These are phyloP conservation scores for Smutsia gigantea DNA, from an alignment of 2,797 vertebrate genomes.

Conservation along the genomic window DNA sequence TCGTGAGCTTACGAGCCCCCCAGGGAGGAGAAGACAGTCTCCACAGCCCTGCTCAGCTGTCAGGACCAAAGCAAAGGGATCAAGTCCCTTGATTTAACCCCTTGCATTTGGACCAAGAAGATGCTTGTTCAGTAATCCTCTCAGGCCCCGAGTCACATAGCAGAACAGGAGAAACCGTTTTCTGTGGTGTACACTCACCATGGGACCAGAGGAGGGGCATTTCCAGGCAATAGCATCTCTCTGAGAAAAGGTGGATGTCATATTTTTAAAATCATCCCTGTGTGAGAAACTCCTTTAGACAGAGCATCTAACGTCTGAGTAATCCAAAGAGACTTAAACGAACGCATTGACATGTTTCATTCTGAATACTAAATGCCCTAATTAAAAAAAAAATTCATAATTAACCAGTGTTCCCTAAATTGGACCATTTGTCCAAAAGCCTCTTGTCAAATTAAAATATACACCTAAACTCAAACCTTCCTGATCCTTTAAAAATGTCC, in stretches of 20 bases:
- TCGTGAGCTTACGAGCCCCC: not conserved
- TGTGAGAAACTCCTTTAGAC: constrained; percentile 62
- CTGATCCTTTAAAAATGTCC: not conserved
- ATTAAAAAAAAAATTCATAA: constrained; percentile 75
- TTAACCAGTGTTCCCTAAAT: constrained; percentile 61
- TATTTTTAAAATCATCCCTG: not conserved
- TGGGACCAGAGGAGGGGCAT: not conserved
- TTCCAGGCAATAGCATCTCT: not conserved
- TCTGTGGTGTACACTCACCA: constrained; percentile 62
- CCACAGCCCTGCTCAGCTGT: not conserved
- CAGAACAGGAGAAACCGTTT: constrained; percentile 60
- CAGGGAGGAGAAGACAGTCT: not conserved
- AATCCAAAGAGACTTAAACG: constrained; percentile 67
- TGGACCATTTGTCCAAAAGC: constrained; percentile 27
- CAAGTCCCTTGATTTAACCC: constrained; percentile 23
- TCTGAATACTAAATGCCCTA: constrained; percentile 65
- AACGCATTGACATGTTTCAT: constrained; percentile 71
- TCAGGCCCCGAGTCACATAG: constrained; percentile 55
- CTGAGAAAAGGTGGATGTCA: constrained; percentile 33
- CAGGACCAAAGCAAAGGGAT: not conserved
- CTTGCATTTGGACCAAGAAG: constrained; percentile 33
- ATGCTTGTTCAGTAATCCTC: constrained; percentile 36
- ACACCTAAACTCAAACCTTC: constrained; percentile 27
- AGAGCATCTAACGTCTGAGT: constrained; percentile 64
- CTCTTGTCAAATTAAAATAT: not conserved